Evolutionary conservation across 35 echinoderm and acorn worm species (phyloP).

Genomic region (Lytechinus pictus): DNA sequence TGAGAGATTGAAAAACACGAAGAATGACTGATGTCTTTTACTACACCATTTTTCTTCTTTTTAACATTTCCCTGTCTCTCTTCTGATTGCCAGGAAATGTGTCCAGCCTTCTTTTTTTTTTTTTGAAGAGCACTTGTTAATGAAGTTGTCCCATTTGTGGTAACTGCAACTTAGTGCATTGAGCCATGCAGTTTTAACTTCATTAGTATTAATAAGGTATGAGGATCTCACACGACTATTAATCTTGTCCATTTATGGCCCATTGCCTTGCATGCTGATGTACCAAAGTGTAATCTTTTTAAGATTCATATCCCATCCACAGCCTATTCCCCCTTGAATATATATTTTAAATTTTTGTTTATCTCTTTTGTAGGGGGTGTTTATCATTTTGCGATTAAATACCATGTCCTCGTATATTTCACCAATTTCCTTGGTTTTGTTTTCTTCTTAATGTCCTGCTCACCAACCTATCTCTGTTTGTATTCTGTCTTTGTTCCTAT

Average conservation of each 20-base stretch:
- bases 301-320: background rate
- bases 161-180: conserved; percentile 29
- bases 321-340: background rate
- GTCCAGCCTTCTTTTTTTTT: background rate
- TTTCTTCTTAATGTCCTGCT: background rate
- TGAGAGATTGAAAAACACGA: background rate
- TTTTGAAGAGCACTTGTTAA: background rate
- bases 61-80: background rate
- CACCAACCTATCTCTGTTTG: background rate
- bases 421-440: background rate
- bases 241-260: conserved; percentile 45
- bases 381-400: background rate
- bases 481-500: background rate
- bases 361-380: background rate
- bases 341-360: background rate
- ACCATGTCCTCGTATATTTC: background rate
- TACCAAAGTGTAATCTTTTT: background rate
- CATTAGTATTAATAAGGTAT: conserved; percentile 37
- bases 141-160: conserved; percentile 25
- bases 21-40: background rate
- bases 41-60: background rate
- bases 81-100: background rate
- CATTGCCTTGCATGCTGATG: conserved; percentile 30
- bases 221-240: conserved; percentile 3
- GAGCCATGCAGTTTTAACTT: conserved; percentile 44